A percentile compares a stretch with the other conserved stretches of the same genome.
phyloP scores from a whole-genome alignment of 2,113 vertebrate genomes.

The Agapornis roseicollis region DNA sequence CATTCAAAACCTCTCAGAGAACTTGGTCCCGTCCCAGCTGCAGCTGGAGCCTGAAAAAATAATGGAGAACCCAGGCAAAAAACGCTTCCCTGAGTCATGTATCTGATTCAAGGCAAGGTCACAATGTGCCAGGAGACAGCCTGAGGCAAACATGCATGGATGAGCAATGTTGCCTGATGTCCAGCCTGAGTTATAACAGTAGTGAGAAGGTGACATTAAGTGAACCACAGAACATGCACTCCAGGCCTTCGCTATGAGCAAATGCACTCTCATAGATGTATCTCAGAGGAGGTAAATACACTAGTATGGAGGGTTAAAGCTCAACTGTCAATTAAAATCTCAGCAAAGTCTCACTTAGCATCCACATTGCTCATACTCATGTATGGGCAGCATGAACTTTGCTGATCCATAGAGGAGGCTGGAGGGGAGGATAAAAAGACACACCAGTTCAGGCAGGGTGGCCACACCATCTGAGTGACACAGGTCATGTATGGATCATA shows the following conservation, averaged over 20 bases:
- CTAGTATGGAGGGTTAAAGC: background rate
- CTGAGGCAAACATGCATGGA: background rate
- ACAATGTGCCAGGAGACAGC: background rate
- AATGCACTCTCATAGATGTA: background rate
- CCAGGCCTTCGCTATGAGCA: background rate
- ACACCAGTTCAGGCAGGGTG: background rate
- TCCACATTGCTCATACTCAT: background rate
- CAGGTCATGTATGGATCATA: fast-evolving
- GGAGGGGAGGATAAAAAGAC: background rate
- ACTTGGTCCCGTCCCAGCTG: background rate
- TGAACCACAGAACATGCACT: background rate
- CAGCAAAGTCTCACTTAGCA: background rate
- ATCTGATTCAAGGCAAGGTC: background rate
- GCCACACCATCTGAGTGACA: background rate
- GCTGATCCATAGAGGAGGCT: background rate
- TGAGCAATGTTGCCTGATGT: background rate
- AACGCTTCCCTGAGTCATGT: background rate
- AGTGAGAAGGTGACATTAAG: background rate
- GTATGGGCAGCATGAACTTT: background rate
- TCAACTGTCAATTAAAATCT: background rate
- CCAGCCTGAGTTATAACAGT: background rate
- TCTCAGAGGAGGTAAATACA: background rate
- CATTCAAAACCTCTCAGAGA: background rate
- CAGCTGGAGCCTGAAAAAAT: background rate
- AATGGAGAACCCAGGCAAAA: background rate